Conservation (phyloP, 2,113 vertebrate genomes). For the Anarhynchus alexandrinus region DNA sequence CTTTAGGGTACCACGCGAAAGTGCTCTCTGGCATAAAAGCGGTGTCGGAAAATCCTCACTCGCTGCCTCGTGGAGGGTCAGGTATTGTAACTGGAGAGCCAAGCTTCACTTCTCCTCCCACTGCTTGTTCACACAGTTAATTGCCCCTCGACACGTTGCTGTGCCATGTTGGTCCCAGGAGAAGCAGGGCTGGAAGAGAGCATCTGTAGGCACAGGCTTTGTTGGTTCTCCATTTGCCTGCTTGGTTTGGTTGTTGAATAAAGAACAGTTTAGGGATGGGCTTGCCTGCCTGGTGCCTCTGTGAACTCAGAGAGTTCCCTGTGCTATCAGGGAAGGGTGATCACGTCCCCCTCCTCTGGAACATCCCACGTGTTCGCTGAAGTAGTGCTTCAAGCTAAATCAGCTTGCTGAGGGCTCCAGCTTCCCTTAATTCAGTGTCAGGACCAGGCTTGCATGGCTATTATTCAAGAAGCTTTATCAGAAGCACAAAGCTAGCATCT, state of each 20-base stretch:
- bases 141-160: background rate
- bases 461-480: slow-evolving; percentile 66
- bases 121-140: background rate
- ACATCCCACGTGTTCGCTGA: slow-evolving; percentile 32
- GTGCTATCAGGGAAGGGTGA: slow-evolving; percentile 15
- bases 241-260: slow-evolving; percentile 13
- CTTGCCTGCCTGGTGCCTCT: slow-evolving; percentile 14
- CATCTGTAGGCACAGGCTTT: slow-evolving; percentile 26
- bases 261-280: slow-evolving; percentile 26
- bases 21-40: background rate
- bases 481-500: slow-evolving; percentile 61
- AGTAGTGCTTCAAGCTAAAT: slow-evolving; percentile 58
- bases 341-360: slow-evolving; percentile 37
- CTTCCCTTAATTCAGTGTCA: slow-evolving; percentile 60
- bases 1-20: background rate
- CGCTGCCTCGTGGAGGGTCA: background rate
- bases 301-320: background rate
- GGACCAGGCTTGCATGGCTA: slow-evolving; percentile 58
- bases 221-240: background rate
- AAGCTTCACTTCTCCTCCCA: background rate
- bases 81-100: background rate
- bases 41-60: background rate
- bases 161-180: background rate
- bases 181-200: slow-evolving; percentile 23
- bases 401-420: slow-evolving; percentile 48